Evolutionary conservation across 2,888 invertebrate species (phyloP), one percentile per base, ranked within the genome.

Genomic region (Eustalomyia histrio): DNA sequence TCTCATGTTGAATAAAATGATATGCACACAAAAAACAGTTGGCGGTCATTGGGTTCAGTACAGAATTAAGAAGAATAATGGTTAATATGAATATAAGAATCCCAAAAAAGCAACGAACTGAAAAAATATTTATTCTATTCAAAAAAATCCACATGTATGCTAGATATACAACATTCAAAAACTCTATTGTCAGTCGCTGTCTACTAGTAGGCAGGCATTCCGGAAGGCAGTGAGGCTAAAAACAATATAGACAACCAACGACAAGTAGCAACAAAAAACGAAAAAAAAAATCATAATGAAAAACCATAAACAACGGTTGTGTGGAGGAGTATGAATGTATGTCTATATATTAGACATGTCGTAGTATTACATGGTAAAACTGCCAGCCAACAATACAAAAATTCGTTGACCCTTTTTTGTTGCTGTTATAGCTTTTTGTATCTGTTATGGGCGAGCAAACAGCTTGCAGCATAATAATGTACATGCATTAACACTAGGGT

Each of bases 41-140:
- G 82, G 83, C 76, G 84, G 84, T 83, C 84, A 83, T 75, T 82
- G 82, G 79, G 80, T 80, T 83, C 74, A 73, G 52, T 67, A 53
- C 12, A 35, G 53, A 79, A 68, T 52, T 67, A 67, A 53, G 50
- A 60, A n/a, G 64, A 75, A 67, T 57, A 65, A 47, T 60, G 39
- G 1, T 7, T n/a, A 18, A 61, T 9, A 63, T 55, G 16, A 69
- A 60, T 12, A 43, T 9, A 63, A 53, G 43, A 63, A 58, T 69
- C 33, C 63, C 69, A 74, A 61, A 79, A 81, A 61, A 79, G 17
- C 72, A 82, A 68, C 76, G 73, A 79, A 79, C 76, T 72, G 55
- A 73, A 60, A 76, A 79, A 82, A 75, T 71, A 35, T 76, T 71
- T 33, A 43, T 50, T 57, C 53, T 43, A 24, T 47, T 43, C 10